Base-by-base conservation (phyloP, 2,797 vertebrate genomes). In the Iguana delicatissima region DNA sequence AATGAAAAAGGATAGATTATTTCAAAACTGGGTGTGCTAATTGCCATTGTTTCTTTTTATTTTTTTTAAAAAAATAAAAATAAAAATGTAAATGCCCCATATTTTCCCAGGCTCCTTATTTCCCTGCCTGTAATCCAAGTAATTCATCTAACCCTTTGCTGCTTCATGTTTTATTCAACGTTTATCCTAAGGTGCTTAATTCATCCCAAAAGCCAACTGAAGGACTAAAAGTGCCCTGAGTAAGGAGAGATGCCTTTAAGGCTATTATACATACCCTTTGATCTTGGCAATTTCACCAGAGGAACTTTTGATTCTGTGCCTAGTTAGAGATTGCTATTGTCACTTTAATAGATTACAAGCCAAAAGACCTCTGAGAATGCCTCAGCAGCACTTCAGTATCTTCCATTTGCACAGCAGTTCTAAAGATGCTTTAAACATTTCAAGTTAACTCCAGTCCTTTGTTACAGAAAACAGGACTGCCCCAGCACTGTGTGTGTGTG, bases 141-240 rank as follows among this genome's bases (percentile, higher is more conserved):
- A 95, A 84, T 91, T 95, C 83, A 92, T 90, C 91, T 94, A 96
- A 95, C 93, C 90, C 93, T 97, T 95, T 85, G 92, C 91, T 91
- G 91, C 89, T 95, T 96, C 85, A 95, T 96, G 93, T 95, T 95
- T 95, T 96, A 95, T 93, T 96, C 92, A 93, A 52, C 50, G 55
- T 89, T 92, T 90, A 96, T 96, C 94, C 95, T 94, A 96, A 96
- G 93, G 92, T 96, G 92, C 95, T 91, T 96, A 95, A 95, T 94
- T 96, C 95, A 94, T 94, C 93, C 93, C 88, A 93, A 96, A 95
- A 84, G 91, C 93, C 91, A 95, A 89, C 94, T 82, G 62, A 94
- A 74, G 91, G 85, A 73, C 94, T 92, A 93, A 95, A 89, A 95
- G 91, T 95, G 91, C 92, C 81, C 83, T 93, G 80, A 92, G 52